A percentile compares a stretch with the other conserved stretches of the same genome.
These are phyloP conservation scores for Neoascia interrupta DNA, from an alignment of 2,888 invertebrate species.

Conservation along the genomic window DNA sequence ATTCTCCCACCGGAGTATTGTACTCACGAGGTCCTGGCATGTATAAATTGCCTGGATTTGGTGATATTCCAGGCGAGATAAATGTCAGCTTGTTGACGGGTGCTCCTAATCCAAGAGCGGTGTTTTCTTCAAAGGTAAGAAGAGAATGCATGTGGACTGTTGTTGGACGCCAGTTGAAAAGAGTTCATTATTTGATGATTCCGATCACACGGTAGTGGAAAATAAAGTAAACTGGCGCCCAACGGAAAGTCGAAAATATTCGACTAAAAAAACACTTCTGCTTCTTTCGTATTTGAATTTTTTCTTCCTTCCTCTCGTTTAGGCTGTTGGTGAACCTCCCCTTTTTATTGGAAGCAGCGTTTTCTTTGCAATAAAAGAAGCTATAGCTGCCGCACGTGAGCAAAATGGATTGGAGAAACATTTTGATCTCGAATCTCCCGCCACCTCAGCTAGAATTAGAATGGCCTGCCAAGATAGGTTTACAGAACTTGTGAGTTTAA, in stretches of 20 bases:
- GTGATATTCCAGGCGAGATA: constrained; percentile 94
- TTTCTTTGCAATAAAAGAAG: constrained; percentile 94
- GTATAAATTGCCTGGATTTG: constrained; percentile 96
- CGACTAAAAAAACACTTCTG: not conserved
- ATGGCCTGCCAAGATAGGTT: constrained; percentile 94
- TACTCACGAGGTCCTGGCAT: constrained; percentile 94
- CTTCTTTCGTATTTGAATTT: not conserved
- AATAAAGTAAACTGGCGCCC: not conserved
- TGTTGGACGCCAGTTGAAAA: too few relatives aligned
- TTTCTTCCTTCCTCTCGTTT: constrained; percentile 72
- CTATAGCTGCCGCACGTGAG: constrained; percentile 88
- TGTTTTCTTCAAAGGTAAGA: constrained; percentile 95
- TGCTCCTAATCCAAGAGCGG: constrained; percentile 93
- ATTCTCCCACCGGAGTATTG: constrained; percentile 90
- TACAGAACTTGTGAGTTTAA: constrained; percentile 86
- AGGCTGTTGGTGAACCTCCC: constrained; percentile 98
- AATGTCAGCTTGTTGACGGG: constrained; percentile 95
- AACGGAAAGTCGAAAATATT: not conserved
- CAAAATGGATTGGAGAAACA: constrained; percentile 82
- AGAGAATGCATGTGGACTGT: not conserved
- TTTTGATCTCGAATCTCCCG: constrained; percentile 89
- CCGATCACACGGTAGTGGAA: too few relatives aligned
- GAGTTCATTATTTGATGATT: too few relatives aligned
- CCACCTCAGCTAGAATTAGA: constrained; percentile 92
- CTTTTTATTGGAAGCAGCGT: constrained; percentile 92